Evolutionary conservation across 2,113 vertebrate genomes (phyloP), one percentile per base, ranked within the genome.

Genomic region (Erinaceus europaeus): DNA sequence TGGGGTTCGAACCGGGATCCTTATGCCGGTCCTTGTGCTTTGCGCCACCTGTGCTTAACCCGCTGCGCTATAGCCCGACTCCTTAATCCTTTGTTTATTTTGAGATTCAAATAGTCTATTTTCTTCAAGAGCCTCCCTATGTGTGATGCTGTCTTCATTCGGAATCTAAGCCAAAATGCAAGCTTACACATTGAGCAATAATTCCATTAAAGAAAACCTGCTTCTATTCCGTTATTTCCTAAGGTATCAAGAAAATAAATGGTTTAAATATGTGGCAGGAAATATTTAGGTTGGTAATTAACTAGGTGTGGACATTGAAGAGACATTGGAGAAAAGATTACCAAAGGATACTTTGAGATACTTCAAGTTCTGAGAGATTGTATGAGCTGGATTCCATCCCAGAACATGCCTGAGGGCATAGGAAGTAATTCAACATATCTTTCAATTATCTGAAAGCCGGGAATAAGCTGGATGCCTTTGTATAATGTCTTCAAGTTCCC

Each of bases 221-320:
- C 34, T 85, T 2, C 52, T 90, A 36, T 84, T 46, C n/a, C n/a
- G 8, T n/a, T 34, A 32, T 65, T 38, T 86, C 27, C 20, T 21
- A 67, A 75, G 27, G 36, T 74, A n/a, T 55, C 44, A 89, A 77
- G 46, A 55, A 67, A 86, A 87, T 38, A 69, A 89, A 81, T 69
- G 74, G 40, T 34, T 83, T 91, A 68, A 81, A 64, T 87, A 91
- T 65, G 67, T 38, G 88, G 27, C 40, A 85, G 25, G 50, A 57
- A 55, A 29, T 29, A 71, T 85, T 91, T 85, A 79, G 25, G 23
- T 42, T 83, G 78, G 32, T 32, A 67, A 81, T 74, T 71, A 83
- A 86, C 53, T 29, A 18, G 61, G 55, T 88, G 25, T 13, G 76
- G 64, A 27, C 25, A 40, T 59, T 52, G 53, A 29, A 78, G 55